Evolutionary conservation across 2,113 vertebrate genomes (phyloP).

Genomic region (Clinocottus analis): DNA sequence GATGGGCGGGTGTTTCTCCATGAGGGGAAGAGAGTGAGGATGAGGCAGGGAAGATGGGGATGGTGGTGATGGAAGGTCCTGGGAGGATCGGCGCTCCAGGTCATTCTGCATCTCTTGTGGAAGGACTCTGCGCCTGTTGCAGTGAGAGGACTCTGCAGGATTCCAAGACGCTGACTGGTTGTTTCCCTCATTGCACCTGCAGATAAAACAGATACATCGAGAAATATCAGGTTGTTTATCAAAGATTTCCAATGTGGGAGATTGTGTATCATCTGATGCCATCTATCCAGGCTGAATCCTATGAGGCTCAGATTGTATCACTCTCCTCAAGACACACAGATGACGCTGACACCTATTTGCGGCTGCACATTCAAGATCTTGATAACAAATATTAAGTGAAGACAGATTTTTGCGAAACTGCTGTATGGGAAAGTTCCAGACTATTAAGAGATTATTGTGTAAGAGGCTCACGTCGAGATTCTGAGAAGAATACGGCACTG

Average conservation of each 20-base stretch:
- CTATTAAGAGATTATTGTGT: slow-evolving; percentile 6
- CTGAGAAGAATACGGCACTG: not conserved
- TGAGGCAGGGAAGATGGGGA: slow-evolving; percentile 75
- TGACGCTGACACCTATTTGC: not conserved
- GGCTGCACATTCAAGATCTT: not conserved
- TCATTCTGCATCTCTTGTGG: slow-evolving; percentile 86
- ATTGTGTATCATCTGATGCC: not conserved
- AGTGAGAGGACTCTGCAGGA: slow-evolving; percentile 82
- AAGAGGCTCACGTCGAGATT: not conserved
- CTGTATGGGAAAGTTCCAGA: not conserved
- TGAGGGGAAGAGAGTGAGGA: slow-evolving; percentile 74
- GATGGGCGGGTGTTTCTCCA: slow-evolving; percentile 83
- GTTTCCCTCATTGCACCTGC: slow-evolving; percentile 88
- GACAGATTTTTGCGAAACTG: not conserved
- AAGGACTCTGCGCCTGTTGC: slow-evolving; percentile 83
- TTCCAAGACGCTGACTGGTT: slow-evolving; percentile 90
- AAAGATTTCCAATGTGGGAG: not conserved
- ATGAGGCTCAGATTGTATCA: not conserved
- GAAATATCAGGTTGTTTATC: not conserved
- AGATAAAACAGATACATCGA: slow-evolving; percentile 34
- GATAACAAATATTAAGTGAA: not conserved
- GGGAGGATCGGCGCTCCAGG: slow-evolving; percentile 79
- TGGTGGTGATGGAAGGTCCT: slow-evolving; percentile 80
- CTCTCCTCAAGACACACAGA: not conserved
- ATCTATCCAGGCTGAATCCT: slow-evolving; percentile 13